Conservation (phyloP, 2,888 invertebrate species). For the Sarcophaga rosellei region DNA sequence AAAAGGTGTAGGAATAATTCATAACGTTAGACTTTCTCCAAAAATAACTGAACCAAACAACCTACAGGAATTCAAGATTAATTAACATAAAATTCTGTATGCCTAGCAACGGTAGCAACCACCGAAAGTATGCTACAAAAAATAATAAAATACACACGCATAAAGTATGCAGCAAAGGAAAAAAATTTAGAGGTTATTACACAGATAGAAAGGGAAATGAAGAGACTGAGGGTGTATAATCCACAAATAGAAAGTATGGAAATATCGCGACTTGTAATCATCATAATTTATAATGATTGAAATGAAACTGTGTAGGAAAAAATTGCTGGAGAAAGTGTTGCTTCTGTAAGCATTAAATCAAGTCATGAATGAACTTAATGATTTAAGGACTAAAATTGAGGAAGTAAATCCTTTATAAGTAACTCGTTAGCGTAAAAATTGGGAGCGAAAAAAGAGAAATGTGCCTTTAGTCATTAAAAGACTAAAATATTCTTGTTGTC, state of each 20-base stretch:
- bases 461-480: no score
- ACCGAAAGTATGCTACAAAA: not conserved
- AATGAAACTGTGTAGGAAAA: not conserved
- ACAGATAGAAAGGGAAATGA: no score
- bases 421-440: no score
- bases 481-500: no score
- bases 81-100: conserved; percentile 42
- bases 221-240: not conserved
- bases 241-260: conserved; percentile 17
- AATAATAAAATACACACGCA: not conserved
- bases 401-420: no score
- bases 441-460: no score
- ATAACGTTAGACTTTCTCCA: not conserved
- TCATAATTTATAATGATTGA: conserved; percentile 25
- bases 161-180: no score
- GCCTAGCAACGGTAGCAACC: conserved; percentile 29
- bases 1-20: no score
- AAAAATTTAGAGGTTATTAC: no score
- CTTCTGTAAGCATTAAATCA: no score
- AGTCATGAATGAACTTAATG: no score
- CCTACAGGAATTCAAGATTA: conserved; percentile 31
- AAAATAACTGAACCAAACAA: not conserved
- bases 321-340: not conserved
- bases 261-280: conserved; percentile 4
- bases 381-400: no score